These are phyloP conservation scores for Lutraria rhynchaena DNA, from an alignment of 1,140 invertebrate species.

Conservation along the genomic window DNA sequence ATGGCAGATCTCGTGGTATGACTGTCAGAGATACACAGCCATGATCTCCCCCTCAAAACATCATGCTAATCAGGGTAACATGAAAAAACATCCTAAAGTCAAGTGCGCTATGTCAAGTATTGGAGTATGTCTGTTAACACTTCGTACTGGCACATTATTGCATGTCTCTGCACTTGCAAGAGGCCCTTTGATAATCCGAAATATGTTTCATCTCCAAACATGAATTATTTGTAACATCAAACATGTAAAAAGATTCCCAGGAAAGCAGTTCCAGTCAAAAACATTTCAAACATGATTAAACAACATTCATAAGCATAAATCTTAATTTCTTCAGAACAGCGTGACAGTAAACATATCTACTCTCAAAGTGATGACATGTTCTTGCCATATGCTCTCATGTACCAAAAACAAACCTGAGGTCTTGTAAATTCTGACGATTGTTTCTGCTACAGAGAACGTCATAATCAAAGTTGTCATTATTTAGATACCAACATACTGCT, in stretches of 20 bases:
- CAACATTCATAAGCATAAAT: slow-evolving; percentile 17
- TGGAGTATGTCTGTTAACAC: background rate
- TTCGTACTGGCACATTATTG: slow-evolving; percentile 20
- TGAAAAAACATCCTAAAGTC: too few species aligned
- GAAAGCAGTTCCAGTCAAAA: slow-evolving; percentile 10
- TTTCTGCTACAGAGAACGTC: too few species aligned
- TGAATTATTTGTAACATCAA: slow-evolving; percentile 17
- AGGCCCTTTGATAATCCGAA: slow-evolving; percentile 6
- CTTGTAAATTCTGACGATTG: too few species aligned
- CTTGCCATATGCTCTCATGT: slow-evolving; percentile 4
- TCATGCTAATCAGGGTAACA: too few species aligned
- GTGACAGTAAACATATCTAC: slow-evolving; percentile 30
- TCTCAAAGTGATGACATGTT: slow-evolving; percentile 21
- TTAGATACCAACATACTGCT: too few species aligned
- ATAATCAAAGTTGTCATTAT: too few species aligned
- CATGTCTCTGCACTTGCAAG: slow-evolving; percentile 10
- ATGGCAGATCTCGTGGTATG: too few species aligned
- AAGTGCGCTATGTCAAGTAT: too few species aligned
- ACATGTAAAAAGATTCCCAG: slow-evolving; percentile 22
- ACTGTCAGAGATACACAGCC: too few species aligned
- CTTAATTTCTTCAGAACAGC: slow-evolving; percentile 5
- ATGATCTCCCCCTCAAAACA: too few species aligned
- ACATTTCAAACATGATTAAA: slow-evolving; percentile 27
- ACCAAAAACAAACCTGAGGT: slow-evolving; percentile 11
- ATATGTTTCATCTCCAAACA: slow-evolving; percentile 8